A percentile compares a stretch with the other conserved stretches of the same genome.
Conservation (phyloP, 2,888 invertebrate species). For the Pseudeuparius sepicola region DNA sequence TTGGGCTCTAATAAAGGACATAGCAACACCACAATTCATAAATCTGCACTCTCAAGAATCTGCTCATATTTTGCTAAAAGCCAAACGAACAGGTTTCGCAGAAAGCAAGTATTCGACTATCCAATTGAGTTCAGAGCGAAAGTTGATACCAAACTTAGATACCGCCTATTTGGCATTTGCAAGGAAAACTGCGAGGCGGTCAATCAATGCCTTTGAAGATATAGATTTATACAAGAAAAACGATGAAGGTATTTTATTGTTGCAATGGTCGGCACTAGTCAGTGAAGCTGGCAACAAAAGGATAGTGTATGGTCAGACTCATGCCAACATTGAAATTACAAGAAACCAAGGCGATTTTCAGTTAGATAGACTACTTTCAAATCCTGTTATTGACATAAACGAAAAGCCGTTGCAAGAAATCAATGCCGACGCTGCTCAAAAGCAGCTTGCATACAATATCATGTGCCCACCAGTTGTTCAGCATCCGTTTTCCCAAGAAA, state of each 20-base stretch:
- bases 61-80: slow-evolving; percentile 44
- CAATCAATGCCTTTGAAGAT: slow-evolving; percentile 32
- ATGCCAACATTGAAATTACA: slow-evolving; percentile 49
- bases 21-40: slow-evolving; percentile 34
- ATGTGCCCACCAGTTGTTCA: slow-evolving; percentile 47
- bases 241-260: slow-evolving; percentile 33
- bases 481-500: slow-evolving; percentile 52
- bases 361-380: slow-evolving; percentile 23
- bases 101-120: slow-evolving; percentile 36
- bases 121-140: slow-evolving; percentile 29
- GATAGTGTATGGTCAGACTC: slow-evolving; percentile 58
- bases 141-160: slow-evolving; percentile 27
- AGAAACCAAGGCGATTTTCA: slow-evolving; percentile 36
- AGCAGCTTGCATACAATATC: slow-evolving; percentile 48
- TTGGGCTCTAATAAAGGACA: slow-evolving; percentile 44
- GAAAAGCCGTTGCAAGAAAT: slow-evolving; percentile 21
- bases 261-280: slow-evolving; percentile 37
- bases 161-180: slow-evolving; percentile 41
- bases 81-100: slow-evolving; percentile 32
- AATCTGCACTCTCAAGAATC: slow-evolving; percentile 44
- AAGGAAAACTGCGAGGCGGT: slow-evolving; percentile 32
- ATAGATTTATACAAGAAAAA: slow-evolving; percentile 23
- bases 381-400: slow-evolving; percentile 24
- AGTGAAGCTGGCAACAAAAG: slow-evolving; percentile 45
- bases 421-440: slow-evolving; percentile 21